A percentile compares a stretch with the other conserved stretches of the same genome.
Conservation (phyloP, 2,113 vertebrate genomes). For the Leucoraja erinaceus region DNA sequence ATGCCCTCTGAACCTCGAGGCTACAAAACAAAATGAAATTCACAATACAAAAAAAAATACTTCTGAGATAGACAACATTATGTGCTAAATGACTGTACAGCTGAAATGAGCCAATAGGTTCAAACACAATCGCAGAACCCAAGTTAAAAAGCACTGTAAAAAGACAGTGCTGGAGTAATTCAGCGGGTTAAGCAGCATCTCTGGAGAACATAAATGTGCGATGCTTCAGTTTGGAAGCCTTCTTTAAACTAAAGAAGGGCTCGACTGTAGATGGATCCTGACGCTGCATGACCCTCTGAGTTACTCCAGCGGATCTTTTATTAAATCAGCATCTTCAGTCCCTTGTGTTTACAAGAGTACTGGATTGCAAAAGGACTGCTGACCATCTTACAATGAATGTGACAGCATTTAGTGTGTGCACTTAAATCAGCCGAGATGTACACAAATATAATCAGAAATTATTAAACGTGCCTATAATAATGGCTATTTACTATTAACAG, state of each 20-base stretch:
- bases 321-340: no score
- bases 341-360: background rate
- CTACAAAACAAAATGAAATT: background rate
- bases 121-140: background rate
- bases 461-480: background rate
- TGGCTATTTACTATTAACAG: background rate
- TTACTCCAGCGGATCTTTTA: no score
- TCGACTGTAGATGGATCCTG: no score
- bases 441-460: no score
- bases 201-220: no score
- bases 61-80: background rate
- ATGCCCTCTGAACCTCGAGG: background rate
- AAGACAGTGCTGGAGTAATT: no score
- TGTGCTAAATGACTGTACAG: background rate
- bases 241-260: no score
- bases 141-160: no score
- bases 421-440: no score
- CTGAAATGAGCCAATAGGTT: background rate
- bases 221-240: no score
- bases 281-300: no score
- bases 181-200: no score
- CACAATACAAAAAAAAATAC: background rate
- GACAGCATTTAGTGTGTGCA: background rate
- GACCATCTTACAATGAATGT: background rate
- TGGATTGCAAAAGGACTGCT: background rate